These are phyloP conservation scores for Telmatochromis sp. DNA, from an alignment of 2,113 vertebrate species.

Conservation along the genomic window DNA sequence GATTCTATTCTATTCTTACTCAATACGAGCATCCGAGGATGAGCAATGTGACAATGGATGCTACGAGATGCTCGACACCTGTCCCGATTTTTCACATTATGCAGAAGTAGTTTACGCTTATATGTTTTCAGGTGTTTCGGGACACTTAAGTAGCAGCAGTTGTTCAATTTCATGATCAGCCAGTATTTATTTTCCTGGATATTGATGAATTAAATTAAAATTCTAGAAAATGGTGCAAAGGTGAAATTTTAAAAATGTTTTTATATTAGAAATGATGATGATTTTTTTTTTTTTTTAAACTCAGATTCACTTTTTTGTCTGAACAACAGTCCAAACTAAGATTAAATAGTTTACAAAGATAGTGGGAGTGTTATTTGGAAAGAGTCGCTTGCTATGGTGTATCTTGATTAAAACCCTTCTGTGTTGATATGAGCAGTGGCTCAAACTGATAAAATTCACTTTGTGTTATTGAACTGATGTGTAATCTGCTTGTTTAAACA, in stretches of 20 bases:
- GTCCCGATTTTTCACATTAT: background rate
- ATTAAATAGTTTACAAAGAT: background rate
- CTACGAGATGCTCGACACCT: background rate
- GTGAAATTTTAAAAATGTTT: background rate
- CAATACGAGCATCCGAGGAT: background rate
- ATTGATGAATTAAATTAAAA: background rate
- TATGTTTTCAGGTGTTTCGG: background rate
- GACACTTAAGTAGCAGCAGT: background rate
- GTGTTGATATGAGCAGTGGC: background rate
- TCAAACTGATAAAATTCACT: background rate
- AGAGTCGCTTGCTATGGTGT: background rate
- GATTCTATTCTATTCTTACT: background rate
- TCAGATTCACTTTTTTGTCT: background rate
- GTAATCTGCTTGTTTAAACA: background rate
- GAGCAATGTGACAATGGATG: background rate
- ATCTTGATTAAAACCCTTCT: background rate
- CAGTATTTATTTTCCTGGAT: background rate
- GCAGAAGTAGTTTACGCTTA: background rate
- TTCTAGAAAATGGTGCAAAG: background rate
- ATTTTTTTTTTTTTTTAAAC: accelerated
- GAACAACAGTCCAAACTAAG: background rate
- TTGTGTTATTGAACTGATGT: background rate
- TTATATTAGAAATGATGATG: background rate
- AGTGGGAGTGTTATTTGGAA: background rate
- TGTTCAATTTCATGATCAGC: background rate